Conservation (phyloP, 2,888 invertebrate genomes). For the Arctia plantaginis region DNA sequence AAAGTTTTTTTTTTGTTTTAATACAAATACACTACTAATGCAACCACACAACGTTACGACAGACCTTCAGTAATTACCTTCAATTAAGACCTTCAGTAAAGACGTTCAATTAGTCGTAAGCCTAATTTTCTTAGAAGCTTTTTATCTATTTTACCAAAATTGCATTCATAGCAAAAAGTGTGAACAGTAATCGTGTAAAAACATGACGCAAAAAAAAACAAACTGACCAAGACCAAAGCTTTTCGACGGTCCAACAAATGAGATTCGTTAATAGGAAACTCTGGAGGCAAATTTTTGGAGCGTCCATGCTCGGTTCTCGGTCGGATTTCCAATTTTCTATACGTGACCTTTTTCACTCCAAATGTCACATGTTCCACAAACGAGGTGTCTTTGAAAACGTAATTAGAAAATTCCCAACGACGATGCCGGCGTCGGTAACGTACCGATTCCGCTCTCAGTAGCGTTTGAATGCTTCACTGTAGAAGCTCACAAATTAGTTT, state of each 20-base stretch:
- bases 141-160: background rate
- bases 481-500: slow-evolving; percentile 79
- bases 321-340: slow-evolving; percentile 79
- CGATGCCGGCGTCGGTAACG: slow-evolving; percentile 80
- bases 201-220: slow-evolving; percentile 9
- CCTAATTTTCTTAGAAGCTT: background rate
- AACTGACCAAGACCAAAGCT: slow-evolving; percentile 26
- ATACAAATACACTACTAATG: background rate
- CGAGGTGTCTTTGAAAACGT: slow-evolving; percentile 86
- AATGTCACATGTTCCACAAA: slow-evolving; percentile 83
- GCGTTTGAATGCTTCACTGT: slow-evolving; percentile 66
- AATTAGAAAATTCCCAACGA: slow-evolving; percentile 86
- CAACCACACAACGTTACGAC: background rate
- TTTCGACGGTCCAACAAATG: slow-evolving; percentile 63
- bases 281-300: slow-evolving; percentile 67
- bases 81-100: no score
- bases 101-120: background rate
- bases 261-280: slow-evolving; percentile 76
- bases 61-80: no score
- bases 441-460: slow-evolving; percentile 66
- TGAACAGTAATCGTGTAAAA: slow-evolving; percentile 9
- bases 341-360: slow-evolving; percentile 84
- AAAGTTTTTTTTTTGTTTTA: background rate
- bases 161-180: background rate
- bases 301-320: slow-evolving; percentile 45